These are phyloP conservation scores for Squalus acanthias DNA, from an alignment of 2,797 vertebrate genomes.

Conservation along the genomic window DNA sequence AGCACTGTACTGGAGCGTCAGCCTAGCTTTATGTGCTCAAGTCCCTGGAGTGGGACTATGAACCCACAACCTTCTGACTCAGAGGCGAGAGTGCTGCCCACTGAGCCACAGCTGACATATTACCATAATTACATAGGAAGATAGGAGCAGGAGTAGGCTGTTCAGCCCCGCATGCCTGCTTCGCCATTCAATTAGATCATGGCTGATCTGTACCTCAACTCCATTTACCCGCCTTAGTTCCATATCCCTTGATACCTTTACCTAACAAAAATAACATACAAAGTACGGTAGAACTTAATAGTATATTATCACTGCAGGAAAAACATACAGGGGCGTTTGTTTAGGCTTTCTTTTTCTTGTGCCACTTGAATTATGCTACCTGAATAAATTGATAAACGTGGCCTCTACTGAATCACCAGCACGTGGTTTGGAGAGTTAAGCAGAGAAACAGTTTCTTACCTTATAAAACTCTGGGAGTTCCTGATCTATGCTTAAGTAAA, in stretches of 20 bases:
- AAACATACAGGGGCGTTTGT: background rate
- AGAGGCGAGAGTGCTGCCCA: too few species aligned
- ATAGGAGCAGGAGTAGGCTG: too few species aligned
- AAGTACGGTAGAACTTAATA: background rate
- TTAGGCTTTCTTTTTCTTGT: background rate
- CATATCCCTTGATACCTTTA: background rate
- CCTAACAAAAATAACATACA: background rate
- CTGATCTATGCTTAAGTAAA: background rate
- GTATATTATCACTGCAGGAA: background rate
- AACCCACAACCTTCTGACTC: too few species aligned
- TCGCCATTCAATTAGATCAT: background rate
- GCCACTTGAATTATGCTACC: background rate
- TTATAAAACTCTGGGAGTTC: background rate
- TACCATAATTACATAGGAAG: too few species aligned
- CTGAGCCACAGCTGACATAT: too few species aligned
- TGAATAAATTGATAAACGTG: background rate
- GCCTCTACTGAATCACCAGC: background rate
- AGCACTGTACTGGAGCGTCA: too few species aligned
- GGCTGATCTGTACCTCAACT: background rate
- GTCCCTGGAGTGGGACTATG: too few species aligned
- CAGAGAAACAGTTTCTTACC: background rate
- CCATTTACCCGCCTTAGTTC: background rate
- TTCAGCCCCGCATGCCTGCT: too few species aligned
- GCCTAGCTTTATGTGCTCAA: too few species aligned
- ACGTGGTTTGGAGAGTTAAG: background rate